Evolutionary conservation across 2,113 vertebrate genomes (phyloP).

Genomic region (Petrocephalus microphthalmus): DNA sequence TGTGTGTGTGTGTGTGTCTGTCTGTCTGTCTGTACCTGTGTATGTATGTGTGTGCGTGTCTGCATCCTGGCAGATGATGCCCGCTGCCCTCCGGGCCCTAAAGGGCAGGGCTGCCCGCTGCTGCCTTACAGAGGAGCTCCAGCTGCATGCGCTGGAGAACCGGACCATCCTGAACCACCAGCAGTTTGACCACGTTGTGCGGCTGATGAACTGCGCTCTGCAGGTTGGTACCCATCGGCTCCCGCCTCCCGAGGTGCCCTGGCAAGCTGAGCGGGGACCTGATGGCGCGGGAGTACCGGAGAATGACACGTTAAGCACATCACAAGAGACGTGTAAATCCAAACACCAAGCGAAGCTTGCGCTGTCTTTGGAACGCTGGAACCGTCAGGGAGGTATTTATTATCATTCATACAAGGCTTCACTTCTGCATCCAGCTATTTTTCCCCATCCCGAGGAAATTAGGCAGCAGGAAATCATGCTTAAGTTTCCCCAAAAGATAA

Average conservation of each 20-base stretch:
- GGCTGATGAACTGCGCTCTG: conserved; percentile 96
- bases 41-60: not conserved
- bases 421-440: not conserved
- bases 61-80: conserved; percentile 67
- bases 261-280: not conserved
- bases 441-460: not conserved
- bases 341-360: not conserved
- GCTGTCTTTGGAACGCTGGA: not conserved
- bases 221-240: conserved; percentile 67
- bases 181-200: conserved; percentile 90
- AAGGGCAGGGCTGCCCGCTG: conserved; percentile 91
- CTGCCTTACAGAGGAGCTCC: conserved; percentile 85
- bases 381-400: not conserved
- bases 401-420: not conserved
- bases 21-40: not conserved
- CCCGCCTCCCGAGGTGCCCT: not conserved
- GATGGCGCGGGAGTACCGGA: too few species aligned
- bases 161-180: conserved; percentile 92
- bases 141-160: conserved; percentile 87
- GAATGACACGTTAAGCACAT: not conserved
- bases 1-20: not conserved
- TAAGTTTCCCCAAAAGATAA: not conserved
- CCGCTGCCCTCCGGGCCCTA: conserved; percentile 86
- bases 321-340: not conserved
- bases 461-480: not conserved